Conservation (phyloP, 2,113 vertebrate species). For the Dasyurus viverrinus region DNA sequence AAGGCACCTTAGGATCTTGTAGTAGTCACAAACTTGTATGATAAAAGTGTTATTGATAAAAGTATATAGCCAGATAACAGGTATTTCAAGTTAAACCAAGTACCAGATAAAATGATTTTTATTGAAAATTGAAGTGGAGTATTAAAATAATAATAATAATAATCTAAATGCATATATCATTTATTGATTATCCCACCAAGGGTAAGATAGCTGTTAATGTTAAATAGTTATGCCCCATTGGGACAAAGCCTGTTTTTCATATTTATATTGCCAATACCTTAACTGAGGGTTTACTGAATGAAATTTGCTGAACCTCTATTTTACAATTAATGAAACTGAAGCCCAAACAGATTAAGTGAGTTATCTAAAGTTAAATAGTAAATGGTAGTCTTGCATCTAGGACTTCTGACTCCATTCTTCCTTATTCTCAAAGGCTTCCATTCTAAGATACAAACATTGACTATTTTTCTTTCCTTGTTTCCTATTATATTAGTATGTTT, state of each 20-base stretch:
- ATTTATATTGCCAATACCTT: background rate
- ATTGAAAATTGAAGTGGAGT: background rate
- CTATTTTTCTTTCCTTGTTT: background rate
- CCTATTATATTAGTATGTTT: background rate
- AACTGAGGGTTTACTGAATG: background rate
- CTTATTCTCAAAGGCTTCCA: background rate
- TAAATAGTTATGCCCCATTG: background rate
- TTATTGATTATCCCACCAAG: background rate
- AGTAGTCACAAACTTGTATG: background rate
- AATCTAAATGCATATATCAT: background rate
- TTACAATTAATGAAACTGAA: background rate
- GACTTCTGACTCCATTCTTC: background rate
- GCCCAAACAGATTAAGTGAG: background rate
- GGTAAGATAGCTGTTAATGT: background rate
- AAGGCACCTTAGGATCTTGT: background rate
- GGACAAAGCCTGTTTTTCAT: background rate
- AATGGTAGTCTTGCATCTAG: background rate
- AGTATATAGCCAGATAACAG: background rate
- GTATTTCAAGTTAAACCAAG: constrained; percentile 2
- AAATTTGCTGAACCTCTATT: background rate
- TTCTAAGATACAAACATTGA: background rate
- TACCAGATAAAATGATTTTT: background rate
- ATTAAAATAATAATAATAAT: background rate
- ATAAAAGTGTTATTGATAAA: background rate
- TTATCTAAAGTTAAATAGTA: background rate